Evolutionary conservation across 2,113 vertebrate species (phyloP).

Genomic region (Lipophrys pholis): DNA sequence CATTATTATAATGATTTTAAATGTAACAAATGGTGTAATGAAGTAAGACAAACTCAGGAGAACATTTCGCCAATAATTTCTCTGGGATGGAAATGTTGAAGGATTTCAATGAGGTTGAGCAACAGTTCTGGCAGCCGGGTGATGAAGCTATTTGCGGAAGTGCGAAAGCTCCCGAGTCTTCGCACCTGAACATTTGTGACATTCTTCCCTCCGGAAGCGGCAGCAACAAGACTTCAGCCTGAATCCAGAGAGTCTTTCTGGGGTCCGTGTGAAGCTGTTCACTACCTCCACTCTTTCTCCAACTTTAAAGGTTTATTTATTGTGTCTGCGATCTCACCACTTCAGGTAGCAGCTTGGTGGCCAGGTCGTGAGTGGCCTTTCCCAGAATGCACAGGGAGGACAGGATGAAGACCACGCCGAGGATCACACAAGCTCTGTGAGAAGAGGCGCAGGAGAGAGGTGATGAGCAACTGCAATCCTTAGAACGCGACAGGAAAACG

Average conservation of each 20-base stretch:
- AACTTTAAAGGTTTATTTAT: too few relatives aligned
- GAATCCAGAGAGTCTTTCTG: too few relatives aligned
- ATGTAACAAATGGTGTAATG: too few relatives aligned
- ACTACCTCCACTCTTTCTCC: too few relatives aligned
- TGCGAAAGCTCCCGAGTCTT: slow-evolving; percentile 44
- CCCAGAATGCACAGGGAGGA: slow-evolving; percentile 95
- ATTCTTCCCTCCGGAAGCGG: slow-evolving; percentile 50
- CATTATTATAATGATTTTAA: too few relatives aligned
- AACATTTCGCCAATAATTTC: too few relatives aligned
- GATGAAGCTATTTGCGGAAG: slow-evolving; percentile 73
- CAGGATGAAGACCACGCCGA: slow-evolving; percentile 95
- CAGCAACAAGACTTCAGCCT: not conserved
- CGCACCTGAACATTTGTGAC: slow-evolving; percentile 69
- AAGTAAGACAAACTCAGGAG: too few relatives aligned
- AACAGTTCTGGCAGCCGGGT: slow-evolving; percentile 62
- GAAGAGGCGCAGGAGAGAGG: not conserved
- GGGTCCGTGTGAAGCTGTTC: too few relatives aligned
- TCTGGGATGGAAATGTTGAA: too few relatives aligned
- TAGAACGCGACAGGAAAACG: not conserved
- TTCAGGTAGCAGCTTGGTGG: slow-evolving; percentile 93
- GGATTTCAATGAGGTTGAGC: slow-evolving; percentile 2
- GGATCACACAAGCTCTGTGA: slow-evolving; percentile 91
- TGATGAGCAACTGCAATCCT: not conserved
- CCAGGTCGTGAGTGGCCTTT: slow-evolving; percentile 96
- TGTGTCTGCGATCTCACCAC: slow-evolving; percentile 86